Evolutionary conservation across 2,888 invertebrate genomes (phyloP).

Genomic region (Eupithecia exiguata): DNA sequence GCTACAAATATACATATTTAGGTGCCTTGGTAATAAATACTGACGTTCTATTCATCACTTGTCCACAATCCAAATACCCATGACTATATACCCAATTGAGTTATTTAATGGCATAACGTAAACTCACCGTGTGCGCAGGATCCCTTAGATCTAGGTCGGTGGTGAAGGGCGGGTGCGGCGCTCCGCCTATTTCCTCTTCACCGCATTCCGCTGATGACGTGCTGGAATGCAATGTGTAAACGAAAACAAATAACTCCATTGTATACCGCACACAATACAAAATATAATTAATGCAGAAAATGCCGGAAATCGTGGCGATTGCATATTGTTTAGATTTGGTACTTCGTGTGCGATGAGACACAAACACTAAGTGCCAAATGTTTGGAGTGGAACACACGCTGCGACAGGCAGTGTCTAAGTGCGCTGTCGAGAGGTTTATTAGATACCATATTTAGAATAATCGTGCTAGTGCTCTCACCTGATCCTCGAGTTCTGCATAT

Average conservation of each 20-base stretch:
- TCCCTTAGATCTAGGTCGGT: slow-evolving; percentile 62
- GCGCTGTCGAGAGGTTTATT: no score
- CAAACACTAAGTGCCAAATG: neutral
- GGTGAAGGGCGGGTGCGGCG: slow-evolving; percentile 35
- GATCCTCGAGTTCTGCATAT: slow-evolving; percentile 35
- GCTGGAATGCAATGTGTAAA: slow-evolving; percentile 29
- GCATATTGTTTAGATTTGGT: neutral
- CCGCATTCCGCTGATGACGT: slow-evolving; percentile 85
- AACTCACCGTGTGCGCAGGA: slow-evolving; percentile 31
- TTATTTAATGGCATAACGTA: neutral
- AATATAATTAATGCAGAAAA: neutral
- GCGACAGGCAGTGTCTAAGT: no score
- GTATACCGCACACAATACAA: neutral
- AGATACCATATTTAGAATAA: neutral
- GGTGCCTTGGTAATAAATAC: no score
- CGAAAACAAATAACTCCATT: neutral
- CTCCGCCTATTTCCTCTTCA: slow-evolving; percentile 52
- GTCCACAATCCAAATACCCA: neutral
- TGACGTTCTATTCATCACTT: neutral
- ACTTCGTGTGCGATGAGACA: neutral
- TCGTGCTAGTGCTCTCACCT: slow-evolving; percentile 21
- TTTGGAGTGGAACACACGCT: no score
- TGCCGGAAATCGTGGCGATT: neutral
- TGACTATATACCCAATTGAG: neutral
- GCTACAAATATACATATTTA: no score